A percentile compares a stretch with the other conserved stretches of the same genome.
phyloP scores from a whole-genome alignment of 2,797 vertebrate genomes.

The Mormyrus hasselquistii region DNA sequence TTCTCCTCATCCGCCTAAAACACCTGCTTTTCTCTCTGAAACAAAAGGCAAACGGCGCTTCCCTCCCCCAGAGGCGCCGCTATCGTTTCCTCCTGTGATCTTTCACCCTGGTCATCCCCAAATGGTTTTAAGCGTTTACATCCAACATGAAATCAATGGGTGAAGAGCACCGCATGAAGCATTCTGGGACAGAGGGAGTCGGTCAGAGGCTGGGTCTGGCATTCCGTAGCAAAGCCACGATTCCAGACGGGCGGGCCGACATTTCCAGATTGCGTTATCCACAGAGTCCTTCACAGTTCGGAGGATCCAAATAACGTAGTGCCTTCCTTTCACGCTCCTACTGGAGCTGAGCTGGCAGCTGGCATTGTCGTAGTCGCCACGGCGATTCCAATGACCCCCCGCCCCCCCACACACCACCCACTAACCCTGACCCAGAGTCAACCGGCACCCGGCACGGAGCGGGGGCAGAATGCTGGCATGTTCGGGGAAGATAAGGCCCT shows the following conservation, averaged over 20 bases:
- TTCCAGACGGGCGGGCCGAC: not conserved
- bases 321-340: not conserved
- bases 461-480: not conserved
- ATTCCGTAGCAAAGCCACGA: not conserved
- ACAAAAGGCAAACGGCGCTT: constrained; percentile 15
- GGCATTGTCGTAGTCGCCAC: not conserved
- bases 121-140: not conserved
- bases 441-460: not conserved
- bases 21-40: constrained; percentile 2
- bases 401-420: not conserved
- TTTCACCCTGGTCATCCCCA: not conserved
- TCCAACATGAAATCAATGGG: not conserved
- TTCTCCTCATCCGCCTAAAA: not conserved
- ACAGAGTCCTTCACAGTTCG: not conserved
- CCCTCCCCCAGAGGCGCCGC: constrained; percentile 7
- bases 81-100: constrained; percentile 13
- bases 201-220: not conserved
- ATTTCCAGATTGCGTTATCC: not conserved
- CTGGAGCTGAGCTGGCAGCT: not conserved
- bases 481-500: constrained; percentile 7
- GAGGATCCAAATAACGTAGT: not conserved
- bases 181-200: not conserved
- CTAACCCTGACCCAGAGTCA: not conserved
- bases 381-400: not conserved
- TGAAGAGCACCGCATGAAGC: not conserved